Evolutionary conservation across 1,140 invertebrate genomes (phyloP).

Genomic region (Pachyrhynchus sulphureomaculatus): DNA sequence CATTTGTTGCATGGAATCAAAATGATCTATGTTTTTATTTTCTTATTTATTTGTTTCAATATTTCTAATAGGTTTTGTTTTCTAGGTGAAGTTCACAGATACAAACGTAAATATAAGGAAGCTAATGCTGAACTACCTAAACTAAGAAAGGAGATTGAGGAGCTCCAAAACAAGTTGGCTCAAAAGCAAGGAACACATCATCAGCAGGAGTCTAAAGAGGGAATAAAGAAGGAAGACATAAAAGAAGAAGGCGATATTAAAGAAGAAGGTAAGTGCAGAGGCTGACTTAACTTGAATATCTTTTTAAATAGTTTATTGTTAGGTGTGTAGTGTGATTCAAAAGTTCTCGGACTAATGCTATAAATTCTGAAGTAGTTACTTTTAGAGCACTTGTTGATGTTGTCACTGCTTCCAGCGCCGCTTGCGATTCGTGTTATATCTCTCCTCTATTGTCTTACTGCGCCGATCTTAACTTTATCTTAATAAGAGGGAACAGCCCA

Average conservation of each 20-base stretch:
- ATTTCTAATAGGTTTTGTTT: too few relatives aligned
- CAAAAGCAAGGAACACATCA: slow-evolving; percentile 55
- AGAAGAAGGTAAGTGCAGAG: slow-evolving; percentile 29
- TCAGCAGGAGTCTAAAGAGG: slow-evolving; percentile 59
- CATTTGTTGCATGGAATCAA: too few relatives aligned
- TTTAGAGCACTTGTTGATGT: too few relatives aligned
- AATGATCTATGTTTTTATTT: too few relatives aligned
- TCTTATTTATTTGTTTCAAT: too few relatives aligned
- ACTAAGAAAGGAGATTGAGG: slow-evolving; percentile 71
- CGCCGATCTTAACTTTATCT: too few relatives aligned
- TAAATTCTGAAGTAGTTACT: too few relatives aligned
- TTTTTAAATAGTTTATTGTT: neutral
- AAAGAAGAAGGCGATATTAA: slow-evolving; percentile 59
- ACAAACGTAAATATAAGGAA: slow-evolving; percentile 89
- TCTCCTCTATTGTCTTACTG: too few relatives aligned
- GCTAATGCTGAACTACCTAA: slow-evolving; percentile 75
- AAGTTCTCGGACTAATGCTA: too few relatives aligned
- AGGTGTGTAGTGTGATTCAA: neutral
- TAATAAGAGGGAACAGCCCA: too few relatives aligned
- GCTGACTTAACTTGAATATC: neutral
- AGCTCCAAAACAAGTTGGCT: slow-evolving; percentile 61
- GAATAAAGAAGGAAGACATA: slow-evolving; percentile 62
- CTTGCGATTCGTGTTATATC: too few relatives aligned
- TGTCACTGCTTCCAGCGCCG: too few relatives aligned
- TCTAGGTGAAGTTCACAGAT: slow-evolving; percentile 62